These are phyloP conservation scores for Platichthys flesus DNA, from an alignment of 2,113 vertebrate species.

Conservation along the genomic window DNA sequence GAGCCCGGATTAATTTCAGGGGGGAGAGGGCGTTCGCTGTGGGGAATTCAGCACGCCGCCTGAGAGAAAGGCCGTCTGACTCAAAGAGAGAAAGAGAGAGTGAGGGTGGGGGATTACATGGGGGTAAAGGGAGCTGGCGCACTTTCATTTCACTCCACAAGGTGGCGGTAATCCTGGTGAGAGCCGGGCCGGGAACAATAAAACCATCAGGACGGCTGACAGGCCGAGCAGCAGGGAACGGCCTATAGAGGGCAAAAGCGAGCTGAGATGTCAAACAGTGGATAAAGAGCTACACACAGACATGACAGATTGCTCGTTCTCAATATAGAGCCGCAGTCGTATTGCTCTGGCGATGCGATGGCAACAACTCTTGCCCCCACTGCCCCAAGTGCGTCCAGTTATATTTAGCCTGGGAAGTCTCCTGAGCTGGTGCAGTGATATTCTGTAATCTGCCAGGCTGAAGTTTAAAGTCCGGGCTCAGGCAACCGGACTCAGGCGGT, in stretches of 20 bases:
- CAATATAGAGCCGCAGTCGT: constrained; percentile 75
- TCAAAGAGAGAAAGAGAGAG: constrained; percentile 42
- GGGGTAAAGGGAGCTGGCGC: constrained; percentile 9
- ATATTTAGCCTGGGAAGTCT: constrained; percentile 70
- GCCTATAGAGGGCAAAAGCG: constrained; percentile 74
- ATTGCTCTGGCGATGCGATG: constrained; percentile 58
- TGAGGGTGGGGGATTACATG: constrained; percentile 36
- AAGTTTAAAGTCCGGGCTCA: constrained; percentile 34
- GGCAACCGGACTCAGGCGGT: constrained; percentile 1
- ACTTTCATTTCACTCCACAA: constrained; percentile 62
- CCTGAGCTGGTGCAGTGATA: constrained; percentile 38
- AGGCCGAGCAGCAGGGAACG: constrained; percentile 55
- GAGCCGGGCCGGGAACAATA: constrained; percentile 65
- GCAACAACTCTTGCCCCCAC: constrained; percentile 54
- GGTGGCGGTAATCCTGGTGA: constrained; percentile 69
- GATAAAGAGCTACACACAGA: constrained; percentile 74
- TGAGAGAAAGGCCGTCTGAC: constrained; percentile 60
- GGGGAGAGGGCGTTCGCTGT: constrained; percentile 40
- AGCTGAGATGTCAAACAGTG: constrained; percentile 72
- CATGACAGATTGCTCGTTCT: constrained; percentile 80
- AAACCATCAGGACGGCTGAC: constrained; percentile 70
- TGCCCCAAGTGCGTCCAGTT: constrained; percentile 40
- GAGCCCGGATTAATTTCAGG: constrained; percentile 62
- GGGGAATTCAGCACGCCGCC: constrained; percentile 50
- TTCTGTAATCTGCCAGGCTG: constrained; percentile 43